Base-by-base conservation (phyloP, 2,797 vertebrate species). In the Tokudaia tokunoshimensis region DNA sequence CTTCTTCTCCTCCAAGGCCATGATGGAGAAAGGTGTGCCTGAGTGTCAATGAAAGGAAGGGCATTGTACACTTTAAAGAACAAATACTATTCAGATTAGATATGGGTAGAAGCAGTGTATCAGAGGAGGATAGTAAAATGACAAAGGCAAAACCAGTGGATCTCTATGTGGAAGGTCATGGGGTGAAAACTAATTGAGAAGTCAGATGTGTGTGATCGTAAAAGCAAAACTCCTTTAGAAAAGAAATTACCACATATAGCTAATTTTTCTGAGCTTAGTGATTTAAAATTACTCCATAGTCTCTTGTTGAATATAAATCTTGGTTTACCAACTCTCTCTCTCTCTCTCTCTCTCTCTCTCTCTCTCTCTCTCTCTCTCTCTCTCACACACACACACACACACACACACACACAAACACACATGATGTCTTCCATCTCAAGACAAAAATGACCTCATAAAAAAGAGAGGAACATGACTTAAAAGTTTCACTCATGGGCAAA, bases 261-360 rank as follows among this genome's bases (percentile, higher is more conserved):
- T 95, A 92, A 83, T 50, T 95, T 75, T 87, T 59, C 47, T 29
- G 26, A 74, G 41, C 50, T 79, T 47, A 50, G 12, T 55, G 57
- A 34, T 76, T 47, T 57, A 74, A 89, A 93, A 67, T 91, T 80
- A 37, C n/a, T 75, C 89, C 59, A 92, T 50, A 55, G 0, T 0
- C 61, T 84, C 94, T 91, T 70, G 52, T 65, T 89, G 34, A 89
- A 92, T 87, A 84, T 41, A 95, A 97, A 96, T 92, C 80, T 41
- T 47, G 9, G 57, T 85, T 94, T 96, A 61, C 3, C n/a, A 17
- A 41, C 6, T 78, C 47, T 55, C 3, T 47, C 6, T 47, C 26
- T 50, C 26, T 20, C n/a, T 41, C 10, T 67, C 3, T 67, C 7
- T 72, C n/a, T 74, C 14, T 52, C 29, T 52, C 3, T 79, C 7